Conservation (phyloP, 2,797 vertebrate species). For the Chelmon rostratus region DNA sequence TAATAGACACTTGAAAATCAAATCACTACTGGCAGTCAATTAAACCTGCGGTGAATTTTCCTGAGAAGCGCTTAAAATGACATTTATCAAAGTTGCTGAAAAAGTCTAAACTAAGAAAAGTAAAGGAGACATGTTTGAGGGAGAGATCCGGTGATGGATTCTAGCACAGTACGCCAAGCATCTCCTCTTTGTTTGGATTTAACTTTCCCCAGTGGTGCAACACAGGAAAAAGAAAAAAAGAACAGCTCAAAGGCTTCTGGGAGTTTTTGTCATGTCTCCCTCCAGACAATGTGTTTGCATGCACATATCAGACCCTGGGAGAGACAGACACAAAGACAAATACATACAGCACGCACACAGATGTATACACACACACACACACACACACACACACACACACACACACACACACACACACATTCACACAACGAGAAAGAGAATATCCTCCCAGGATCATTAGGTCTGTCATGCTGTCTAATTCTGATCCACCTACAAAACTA, state of each 20-base stretch:
- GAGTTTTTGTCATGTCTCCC: conserved; percentile 89
- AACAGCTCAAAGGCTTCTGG: conserved; percentile 87
- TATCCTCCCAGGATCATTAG: conserved; percentile 84
- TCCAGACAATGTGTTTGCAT: conserved; percentile 87
- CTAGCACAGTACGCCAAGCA: conserved; percentile 69
- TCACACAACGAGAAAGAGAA: conserved; percentile 60
- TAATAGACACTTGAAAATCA: conserved; percentile 64
- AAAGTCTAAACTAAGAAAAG: conserved; percentile 79
- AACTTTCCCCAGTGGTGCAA: conserved; percentile 84
- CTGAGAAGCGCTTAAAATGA: conserved; percentile 65
- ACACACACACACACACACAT: conserved; percentile 54
- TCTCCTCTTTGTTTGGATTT: conserved; percentile 88
- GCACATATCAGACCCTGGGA: conserved; percentile 86
- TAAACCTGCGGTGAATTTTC: conserved; percentile 66
- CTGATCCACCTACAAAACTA: conserved; percentile 85
- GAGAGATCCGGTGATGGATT: conserved; percentile 81
- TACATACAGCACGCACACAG: conserved; percentile 75
- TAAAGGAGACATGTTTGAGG: conserved; percentile 77
- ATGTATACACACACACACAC: conserved; percentile 58
- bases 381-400: conserved; percentile 61
- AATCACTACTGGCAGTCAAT: conserved; percentile 68
- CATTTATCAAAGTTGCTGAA: conserved; percentile 79
- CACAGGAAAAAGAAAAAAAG: conserved; percentile 74
- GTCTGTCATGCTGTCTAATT: conserved; percentile 85
- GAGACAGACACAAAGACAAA: conserved; percentile 84